Conservation (phyloP, 1,140 invertebrate species). For the Lordiphosa mommai region DNA sequence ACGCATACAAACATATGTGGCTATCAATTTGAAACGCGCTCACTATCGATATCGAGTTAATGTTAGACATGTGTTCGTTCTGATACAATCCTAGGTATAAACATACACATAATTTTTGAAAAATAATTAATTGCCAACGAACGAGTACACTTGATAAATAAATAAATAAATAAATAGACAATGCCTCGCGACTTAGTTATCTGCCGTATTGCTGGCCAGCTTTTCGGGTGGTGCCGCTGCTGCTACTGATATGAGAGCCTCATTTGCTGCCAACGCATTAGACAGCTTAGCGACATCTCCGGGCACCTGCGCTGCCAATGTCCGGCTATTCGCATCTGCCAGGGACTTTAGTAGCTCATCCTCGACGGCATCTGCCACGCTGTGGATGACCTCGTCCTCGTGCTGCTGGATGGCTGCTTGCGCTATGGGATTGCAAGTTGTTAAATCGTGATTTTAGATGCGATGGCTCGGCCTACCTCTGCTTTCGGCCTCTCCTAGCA, state of each 20-base stretch:
- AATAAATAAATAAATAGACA: constrained; percentile 14
- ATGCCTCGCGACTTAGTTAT: not conserved
- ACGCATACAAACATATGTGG: no score
- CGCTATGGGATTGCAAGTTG: not conserved
- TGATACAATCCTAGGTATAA: constrained; percentile 9
- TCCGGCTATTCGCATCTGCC: not conserved
- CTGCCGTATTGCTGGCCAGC: not conserved
- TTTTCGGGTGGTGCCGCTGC: not conserved
- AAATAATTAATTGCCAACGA: constrained; percentile 6
- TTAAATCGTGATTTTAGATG: not conserved
- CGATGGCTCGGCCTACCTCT: constrained; percentile 5
- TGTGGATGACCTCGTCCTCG: no score
- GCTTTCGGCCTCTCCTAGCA: constrained; percentile 20
- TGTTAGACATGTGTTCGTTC: constrained; percentile 2
- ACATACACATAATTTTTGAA: not conserved
- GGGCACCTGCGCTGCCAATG: not conserved
- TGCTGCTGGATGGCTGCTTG: not conserved
- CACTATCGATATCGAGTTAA: not conserved
- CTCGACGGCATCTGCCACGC: not conserved
- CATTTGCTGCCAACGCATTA: not conserved
- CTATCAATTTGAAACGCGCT: not conserved
- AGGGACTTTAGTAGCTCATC: not conserved
- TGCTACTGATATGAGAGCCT: not conserved
- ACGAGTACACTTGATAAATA: constrained; percentile 13
- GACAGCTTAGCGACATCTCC: not conserved